Evolutionary conservation across 2,797 vertebrate species (phyloP), one percentile per base, ranked within the genome.

Genomic region (Acrossocheilus fasciatus): DNA sequence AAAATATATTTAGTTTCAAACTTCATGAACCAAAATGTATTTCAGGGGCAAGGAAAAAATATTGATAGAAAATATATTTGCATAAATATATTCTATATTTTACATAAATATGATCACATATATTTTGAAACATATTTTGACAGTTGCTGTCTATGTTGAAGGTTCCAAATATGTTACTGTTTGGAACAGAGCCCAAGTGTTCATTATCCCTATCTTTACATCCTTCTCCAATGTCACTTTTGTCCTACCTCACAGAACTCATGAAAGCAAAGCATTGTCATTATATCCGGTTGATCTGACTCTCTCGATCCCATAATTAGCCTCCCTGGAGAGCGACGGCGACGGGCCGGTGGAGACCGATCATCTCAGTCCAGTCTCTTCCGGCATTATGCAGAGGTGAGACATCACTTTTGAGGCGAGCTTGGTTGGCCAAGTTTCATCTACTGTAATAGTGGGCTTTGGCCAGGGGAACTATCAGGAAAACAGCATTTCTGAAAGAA

Each of bases 261-360:
- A 50, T 12, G 30, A 11, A 39, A 62, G 20, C 77, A 45, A 45
- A 43, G n/a, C 54, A 80, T 34, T 45, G 41, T 26, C 26, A 23
- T 15, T 18, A 62, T 75, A 64, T 75, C 52, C 20, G 2, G 30
- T 14, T 62, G 57, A 43, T 64, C 54, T 36, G 74, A 45, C 52
- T 75, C 62, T 34, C 34, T 68, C 43, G 5, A 68, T 68, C 59
- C 59, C 74, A n/a, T 85, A 85, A 85, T 85, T 79, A 85, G 64
- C n/a, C 50, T 85, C 83, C 39, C 75, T 36, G 75, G 62, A 47
- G 36, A 15, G 30, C 1, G 6, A 5, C 2, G 64, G n/a, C 18
- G 30, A 39, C 64, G 17, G 23, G 30, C 30, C 47, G 4, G 20
- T 43, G 11, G 30, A 77, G 74, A 77, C 30, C 2, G 20, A 77